Percentiles rank a stretch among this genome's conserved stretches.
These are phyloP conservation scores for Cirrhinus mrigala DNA, from an alignment of 2,797 vertebrate genomes.

Conservation along the genomic window DNA sequence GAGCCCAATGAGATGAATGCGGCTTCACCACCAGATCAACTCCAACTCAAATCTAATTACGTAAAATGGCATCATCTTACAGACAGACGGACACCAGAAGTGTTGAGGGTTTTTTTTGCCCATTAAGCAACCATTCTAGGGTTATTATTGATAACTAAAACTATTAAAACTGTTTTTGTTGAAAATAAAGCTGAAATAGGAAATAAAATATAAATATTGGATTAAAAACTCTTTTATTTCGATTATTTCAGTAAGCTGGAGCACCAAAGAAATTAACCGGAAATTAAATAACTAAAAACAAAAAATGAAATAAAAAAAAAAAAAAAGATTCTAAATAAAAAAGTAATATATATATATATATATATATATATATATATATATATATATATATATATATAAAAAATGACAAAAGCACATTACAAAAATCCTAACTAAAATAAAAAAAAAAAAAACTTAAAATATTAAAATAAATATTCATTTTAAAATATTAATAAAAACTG, in stretches of 20 bases:
- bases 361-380: too few species aligned
- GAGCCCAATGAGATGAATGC: conserved; percentile 42
- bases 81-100: background rate
- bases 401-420: background rate
- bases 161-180: background rate
- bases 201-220: background rate
- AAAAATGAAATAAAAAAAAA: background rate
- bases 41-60: conserved; percentile 43
- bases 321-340: too few species aligned
- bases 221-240: background rate
- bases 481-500: background rate
- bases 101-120: background rate
- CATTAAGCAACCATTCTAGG: background rate
- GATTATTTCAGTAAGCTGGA: background rate
- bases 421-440: too few species aligned
- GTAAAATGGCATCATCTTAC: conserved; percentile 46
- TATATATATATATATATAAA: too few species aligned
- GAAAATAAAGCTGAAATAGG: background rate
- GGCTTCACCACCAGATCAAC: conserved; percentile 25
- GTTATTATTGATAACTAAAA: background rate
- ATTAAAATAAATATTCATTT: background rate
- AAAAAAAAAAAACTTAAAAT: too few species aligned
- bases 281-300: background rate
- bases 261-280: background rate
- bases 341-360: too few species aligned